Evolutionary conservation across 2,113 vertebrate genomes (phyloP).

Genomic region (Zeus faber): DNA sequence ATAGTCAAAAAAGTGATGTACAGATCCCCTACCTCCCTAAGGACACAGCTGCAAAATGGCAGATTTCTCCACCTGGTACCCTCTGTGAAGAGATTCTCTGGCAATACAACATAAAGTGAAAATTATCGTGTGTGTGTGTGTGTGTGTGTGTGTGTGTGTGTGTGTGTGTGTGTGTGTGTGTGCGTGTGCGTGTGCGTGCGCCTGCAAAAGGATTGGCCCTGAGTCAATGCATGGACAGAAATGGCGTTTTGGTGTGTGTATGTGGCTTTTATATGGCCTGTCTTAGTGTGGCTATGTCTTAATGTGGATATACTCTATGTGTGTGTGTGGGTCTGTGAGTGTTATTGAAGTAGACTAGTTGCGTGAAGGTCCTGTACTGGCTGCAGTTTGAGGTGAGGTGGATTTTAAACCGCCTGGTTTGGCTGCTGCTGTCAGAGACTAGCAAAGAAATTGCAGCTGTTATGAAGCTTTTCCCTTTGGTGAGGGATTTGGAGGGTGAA

Average conservation of each 20-base stretch:
- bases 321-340: slow-evolving; percentile 15
- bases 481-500: slow-evolving; percentile 43
- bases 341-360: slow-evolving; percentile 17
- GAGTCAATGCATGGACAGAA: no score
- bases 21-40: not conserved
- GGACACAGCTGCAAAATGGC: slow-evolving; percentile 48
- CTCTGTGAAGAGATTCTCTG: slow-evolving; percentile 55
- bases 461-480: slow-evolving; percentile 46
- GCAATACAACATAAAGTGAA: slow-evolving; percentile 58
- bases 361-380: not conserved
- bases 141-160: slow-evolving; percentile 12
- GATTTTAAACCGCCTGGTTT: no score
- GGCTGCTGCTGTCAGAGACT: slow-evolving; percentile 42
- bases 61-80: slow-evolving; percentile 50
- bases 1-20: no score
- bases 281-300: slow-evolving; percentile 3
- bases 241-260: no score
- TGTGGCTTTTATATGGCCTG: slow-evolving; percentile 34
- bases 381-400: slow-evolving; percentile 27
- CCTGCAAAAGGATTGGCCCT: no score
- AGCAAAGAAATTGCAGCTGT: slow-evolving; percentile 49
- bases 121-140: not conserved
- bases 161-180: slow-evolving; percentile 21
- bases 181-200: slow-evolving; percentile 8
- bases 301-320: slow-evolving; percentile 24